Evolutionary conservation across 2,888 invertebrate species (phyloP), one percentile per base, ranked within the genome.

Genomic region (Caenorhabditis uteleia): DNA sequence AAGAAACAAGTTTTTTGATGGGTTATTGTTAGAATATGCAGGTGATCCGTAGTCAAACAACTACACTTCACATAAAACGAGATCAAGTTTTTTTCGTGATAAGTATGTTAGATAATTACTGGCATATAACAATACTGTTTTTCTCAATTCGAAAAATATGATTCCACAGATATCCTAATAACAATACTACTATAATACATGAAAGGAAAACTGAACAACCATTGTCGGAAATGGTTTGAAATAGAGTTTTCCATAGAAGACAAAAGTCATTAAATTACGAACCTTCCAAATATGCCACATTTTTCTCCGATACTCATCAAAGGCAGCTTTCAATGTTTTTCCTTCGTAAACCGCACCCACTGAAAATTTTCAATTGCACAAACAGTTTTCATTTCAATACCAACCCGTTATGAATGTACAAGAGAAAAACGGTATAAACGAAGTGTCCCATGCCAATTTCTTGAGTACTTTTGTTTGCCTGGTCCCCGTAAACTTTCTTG

Each of bases 281-380:
- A 68, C 68, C 59, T 68, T 68, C 68, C 68, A 64, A 31, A 67
- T 67, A 49, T 67, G 67, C 67, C 62, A 62, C 68, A 68, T 68
- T 38, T 68, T 68, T 7, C 55, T 26, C 14, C 49, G 48, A 43
- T 64, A 68, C 27, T 64, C 68, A 3, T 43, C 53, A 36, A 68
- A 55, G 20, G 64, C 62, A 21, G 46, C 56, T 23, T 39, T 21
- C 18, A 48, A 33, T 10, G 59, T 48, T 29, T 66, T 59, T n/a
- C 66, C 66, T 48, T 66, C 66, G 25, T 66, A 66, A 18, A 66
- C n/a, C 0, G 59, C 59, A 4, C 66, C 66, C 14, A 66, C 66
- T 66, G 56, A 43, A 66, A 59, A 31, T 6, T n/a, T 6, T 10
- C 34, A 18, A 7, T 12, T 33, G 6, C 4, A 38, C 3, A 25